phyloP scores from a whole-genome alignment of 2,113 vertebrate genomes.

The Rhinoptilus africanus region DNA sequence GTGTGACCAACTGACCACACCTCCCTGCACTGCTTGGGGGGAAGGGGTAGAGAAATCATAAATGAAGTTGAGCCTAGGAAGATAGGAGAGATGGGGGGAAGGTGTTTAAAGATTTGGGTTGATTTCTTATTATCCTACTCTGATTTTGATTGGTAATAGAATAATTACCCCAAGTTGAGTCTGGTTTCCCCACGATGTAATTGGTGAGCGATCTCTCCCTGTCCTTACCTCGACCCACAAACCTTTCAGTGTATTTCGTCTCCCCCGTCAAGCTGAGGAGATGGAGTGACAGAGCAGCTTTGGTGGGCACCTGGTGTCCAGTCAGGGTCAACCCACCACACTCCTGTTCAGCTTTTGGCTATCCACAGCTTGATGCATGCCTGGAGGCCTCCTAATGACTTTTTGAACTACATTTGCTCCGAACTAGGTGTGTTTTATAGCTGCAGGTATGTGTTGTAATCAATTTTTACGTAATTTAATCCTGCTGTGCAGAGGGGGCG shows the following conservation, averaged over 20 bases:
- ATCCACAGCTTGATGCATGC: accelerated
- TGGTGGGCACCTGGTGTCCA: background rate
- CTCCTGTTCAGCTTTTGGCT: background rate
- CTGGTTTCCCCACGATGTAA: background rate
- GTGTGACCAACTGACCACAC: background rate
- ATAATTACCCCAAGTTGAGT: background rate
- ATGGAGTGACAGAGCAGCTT: background rate
- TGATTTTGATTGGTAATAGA: background rate
- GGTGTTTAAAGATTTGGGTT: background rate
- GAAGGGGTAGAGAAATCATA: background rate
- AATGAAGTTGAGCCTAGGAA: background rate
- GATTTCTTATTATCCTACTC: background rate
- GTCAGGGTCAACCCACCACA: too few species aligned
- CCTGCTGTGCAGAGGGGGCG: background rate
- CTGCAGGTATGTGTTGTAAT: background rate
- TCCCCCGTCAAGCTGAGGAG: background rate
- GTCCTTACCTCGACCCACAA: background rate
- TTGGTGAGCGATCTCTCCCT: background rate
- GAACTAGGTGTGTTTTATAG: background rate
- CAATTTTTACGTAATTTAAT: background rate
- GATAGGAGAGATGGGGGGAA: background rate
- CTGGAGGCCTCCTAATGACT: background rate
- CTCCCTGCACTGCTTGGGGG: background rate
- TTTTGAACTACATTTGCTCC: background rate
- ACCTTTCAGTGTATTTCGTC: background rate